Percentiles rank a stretch among this genome's conserved stretches.
These are phyloP conservation scores for Drymodes brunneopygia DNA, from an alignment of 2,113 vertebrate species.

Conservation along the genomic window DNA sequence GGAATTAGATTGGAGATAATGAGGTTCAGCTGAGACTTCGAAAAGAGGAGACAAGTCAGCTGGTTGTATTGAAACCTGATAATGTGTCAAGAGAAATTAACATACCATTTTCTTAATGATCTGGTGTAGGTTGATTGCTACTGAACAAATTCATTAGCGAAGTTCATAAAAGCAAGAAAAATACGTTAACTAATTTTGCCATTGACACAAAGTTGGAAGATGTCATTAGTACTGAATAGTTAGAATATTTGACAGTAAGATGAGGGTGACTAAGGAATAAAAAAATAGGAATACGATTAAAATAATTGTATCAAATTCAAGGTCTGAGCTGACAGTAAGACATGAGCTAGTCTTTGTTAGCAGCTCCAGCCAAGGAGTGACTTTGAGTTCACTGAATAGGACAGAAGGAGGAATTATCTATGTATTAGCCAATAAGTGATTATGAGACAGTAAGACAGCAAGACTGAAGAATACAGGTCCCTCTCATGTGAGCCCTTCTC, in stretches of 20 bases:
- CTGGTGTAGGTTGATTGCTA: not conserved
- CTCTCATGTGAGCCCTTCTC: not conserved
- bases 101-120: constrained; percentile 3
- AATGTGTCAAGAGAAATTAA: not conserved
- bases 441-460: not conserved
- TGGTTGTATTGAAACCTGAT: not conserved
- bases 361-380: not conserved
- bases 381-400: not conserved
- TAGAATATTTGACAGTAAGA: not conserved
- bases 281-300: not conserved
- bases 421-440: not conserved
- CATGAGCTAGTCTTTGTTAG: not conserved
- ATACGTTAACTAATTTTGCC: not conserved
- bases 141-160: constrained; percentile 13
- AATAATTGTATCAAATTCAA: not conserved
- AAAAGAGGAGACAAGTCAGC: not conserved
- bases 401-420: not conserved
- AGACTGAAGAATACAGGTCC: not conserved
- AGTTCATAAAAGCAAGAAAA: not conserved
- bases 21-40: not conserved
- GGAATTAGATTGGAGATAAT: not conserved
- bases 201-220: not conserved
- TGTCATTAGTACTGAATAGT: not conserved
- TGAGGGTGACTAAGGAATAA: not conserved
- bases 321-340: not conserved